Conservation (phyloP, 37 sponge, comb jelly and placozoan genomes). For the Corticium candelabrum region DNA sequence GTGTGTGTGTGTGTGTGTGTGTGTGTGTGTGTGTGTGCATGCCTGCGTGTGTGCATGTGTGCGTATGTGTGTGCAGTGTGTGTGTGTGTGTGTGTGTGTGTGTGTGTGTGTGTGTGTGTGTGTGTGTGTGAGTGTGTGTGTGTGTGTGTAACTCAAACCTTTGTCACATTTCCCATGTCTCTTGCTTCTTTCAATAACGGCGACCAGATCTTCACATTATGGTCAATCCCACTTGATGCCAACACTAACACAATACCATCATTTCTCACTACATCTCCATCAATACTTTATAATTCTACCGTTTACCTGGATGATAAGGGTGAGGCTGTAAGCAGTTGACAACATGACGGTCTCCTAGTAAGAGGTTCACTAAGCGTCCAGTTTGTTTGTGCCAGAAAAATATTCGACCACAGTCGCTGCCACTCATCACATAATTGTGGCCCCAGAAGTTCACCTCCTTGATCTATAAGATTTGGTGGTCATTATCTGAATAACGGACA, state of each 20-base stretch:
- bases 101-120: too few relatives aligned
- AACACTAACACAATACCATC: conserved; percentile 24
- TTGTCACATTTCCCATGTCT: conserved; percentile 20
- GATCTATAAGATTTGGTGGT: conserved; percentile 28
- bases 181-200: conserved; percentile 32
- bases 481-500: not conserved
- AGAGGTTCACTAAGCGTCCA: conserved; percentile 53
- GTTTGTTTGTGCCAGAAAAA: conserved; percentile 90
- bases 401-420: conserved; percentile 83
- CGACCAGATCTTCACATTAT: conserved; percentile 76
- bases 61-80: too few relatives aligned
- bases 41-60: too few relatives aligned
- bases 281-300: too few relatives aligned
- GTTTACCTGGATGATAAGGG: conserved; percentile 55
- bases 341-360: conserved; percentile 66
- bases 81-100: too few relatives aligned
- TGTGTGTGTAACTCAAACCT: conserved; percentile 13
- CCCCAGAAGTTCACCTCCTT: conserved; percentile 87
- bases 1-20: too few relatives aligned
- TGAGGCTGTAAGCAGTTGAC: conserved; percentile 97
- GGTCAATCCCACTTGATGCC: conserved; percentile 85
- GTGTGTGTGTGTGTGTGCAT: too few relatives aligned
- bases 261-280: not conserved
- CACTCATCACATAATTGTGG: conserved; percentile 61
- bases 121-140: too few relatives aligned